These are phyloP conservation scores for Clepsis dumicolana DNA, from an alignment of 2,888 invertebrate species.

Conservation along the genomic window DNA sequence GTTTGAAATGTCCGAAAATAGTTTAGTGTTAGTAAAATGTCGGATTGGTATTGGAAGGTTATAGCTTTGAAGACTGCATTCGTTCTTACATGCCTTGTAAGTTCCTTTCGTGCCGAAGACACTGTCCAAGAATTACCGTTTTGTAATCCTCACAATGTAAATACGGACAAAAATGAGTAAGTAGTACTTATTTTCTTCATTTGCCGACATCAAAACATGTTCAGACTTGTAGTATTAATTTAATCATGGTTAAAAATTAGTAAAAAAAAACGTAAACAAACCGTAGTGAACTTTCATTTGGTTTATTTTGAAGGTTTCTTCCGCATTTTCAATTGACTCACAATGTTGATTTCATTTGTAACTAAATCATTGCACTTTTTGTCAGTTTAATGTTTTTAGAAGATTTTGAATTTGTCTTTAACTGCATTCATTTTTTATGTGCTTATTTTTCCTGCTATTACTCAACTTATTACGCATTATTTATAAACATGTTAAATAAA, in stretches of 20 bases:
- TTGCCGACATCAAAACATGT: background rate
- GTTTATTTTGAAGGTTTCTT: slow-evolving; percentile 8
- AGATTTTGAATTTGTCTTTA: background rate
- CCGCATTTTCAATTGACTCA: background rate
- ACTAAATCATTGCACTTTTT: background rate
- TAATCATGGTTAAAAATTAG: background rate
- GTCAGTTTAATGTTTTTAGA: background rate
- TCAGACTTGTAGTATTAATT: slow-evolving; percentile 8
- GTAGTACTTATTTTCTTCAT: slow-evolving; percentile 49
- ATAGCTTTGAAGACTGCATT: slow-evolving; percentile 72
- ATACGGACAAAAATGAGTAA: slow-evolving; percentile 71
- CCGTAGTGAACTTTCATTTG: slow-evolving; percentile 11
- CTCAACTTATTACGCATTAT: slow-evolving; percentile 12
- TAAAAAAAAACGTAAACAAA: slow-evolving; percentile 35
- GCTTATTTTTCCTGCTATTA: background rate
- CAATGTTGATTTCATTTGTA: background rate
- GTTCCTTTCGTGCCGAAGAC: slow-evolving; percentile 74
- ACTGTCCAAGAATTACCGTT: slow-evolving; percentile 77
- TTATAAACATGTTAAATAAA: background rate
- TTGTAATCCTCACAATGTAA: slow-evolving; percentile 74
- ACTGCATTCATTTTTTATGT: background rate
- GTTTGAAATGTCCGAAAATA: slow-evolving; percentile 76
- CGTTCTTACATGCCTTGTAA: slow-evolving; percentile 68
- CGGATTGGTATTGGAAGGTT: slow-evolving; percentile 79
- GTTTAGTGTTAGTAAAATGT: slow-evolving; percentile 78